Percentiles rank a stretch among this genome's conserved stretches.
Evolutionary conservation across 2,797 vertebrate genomes (phyloP).

Genomic region (Molossus alvarezi): DNA sequence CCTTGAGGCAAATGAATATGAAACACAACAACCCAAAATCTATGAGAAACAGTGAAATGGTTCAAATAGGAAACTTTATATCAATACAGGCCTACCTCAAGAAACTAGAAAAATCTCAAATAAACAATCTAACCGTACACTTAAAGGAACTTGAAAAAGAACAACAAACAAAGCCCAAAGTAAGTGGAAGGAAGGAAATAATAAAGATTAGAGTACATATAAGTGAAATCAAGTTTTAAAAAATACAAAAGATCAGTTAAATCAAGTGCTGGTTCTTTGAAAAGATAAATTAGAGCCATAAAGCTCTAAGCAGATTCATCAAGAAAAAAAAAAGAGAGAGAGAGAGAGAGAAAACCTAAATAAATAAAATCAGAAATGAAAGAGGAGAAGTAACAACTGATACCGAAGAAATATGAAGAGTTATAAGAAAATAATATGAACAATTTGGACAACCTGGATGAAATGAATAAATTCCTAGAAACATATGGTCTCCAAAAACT

Average conservation of each 20-base stretch:
- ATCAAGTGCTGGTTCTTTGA: not conserved
- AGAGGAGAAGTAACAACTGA: not conserved
- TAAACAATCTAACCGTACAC: not conserved
- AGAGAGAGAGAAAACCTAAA: not conserved
- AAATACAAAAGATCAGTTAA: not conserved
- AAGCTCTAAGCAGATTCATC: not conserved
- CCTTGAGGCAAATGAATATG: not conserved
- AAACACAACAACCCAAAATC: not conserved
- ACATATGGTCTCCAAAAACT: not conserved
- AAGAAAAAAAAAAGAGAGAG: not conserved
- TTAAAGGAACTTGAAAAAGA: not conserved
- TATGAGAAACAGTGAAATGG: not conserved
- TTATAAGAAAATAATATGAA: not conserved
- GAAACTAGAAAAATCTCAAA: not conserved
- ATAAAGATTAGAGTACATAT: not conserved
- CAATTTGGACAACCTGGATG: not conserved
- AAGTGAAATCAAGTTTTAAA: not conserved
- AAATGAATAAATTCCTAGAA: not conserved
- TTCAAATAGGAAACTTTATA: not conserved
- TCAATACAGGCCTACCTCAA: not conserved
- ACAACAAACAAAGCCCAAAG: not conserved
- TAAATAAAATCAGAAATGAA: not conserved
- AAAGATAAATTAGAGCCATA: not conserved
- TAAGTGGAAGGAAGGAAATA: not conserved
- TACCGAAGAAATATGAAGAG: not conserved